Evolutionary conservation across 2,888 invertebrate genomes (phyloP).

Genomic region (Unio pictorum): DNA sequence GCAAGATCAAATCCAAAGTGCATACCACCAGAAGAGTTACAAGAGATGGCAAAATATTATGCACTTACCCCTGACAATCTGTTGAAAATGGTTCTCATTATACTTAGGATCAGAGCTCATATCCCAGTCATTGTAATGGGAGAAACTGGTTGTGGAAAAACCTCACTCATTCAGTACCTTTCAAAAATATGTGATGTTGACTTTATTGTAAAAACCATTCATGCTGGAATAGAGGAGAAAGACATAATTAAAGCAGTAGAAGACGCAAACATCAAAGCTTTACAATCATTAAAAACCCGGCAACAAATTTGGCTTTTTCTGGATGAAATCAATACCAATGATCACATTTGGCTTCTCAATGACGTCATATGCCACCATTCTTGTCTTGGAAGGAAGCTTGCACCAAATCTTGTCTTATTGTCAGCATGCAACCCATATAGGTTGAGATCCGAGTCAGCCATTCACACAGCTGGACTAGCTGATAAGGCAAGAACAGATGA

Average conservation of each 20-base stretch:
- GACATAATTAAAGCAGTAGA: constrained; percentile 24
- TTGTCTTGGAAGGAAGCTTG: constrained; percentile 26
- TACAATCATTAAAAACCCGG: neutral
- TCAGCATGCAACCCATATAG: constrained; percentile 56
- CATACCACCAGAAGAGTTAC: constrained; percentile 6
- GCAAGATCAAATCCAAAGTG: constrained; percentile 22
- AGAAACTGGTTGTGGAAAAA: constrained; percentile 61
- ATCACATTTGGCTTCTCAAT: constrained; percentile 41
- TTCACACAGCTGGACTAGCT: constrained; percentile 42
- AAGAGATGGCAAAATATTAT: constrained; percentile 26
- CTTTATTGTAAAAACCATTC: constrained; percentile 44
- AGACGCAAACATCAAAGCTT: constrained; percentile 18
- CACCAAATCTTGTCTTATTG: constrained; percentile 43
- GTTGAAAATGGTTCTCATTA: constrained; percentile 53
- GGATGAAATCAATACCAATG: constrained; percentile 55
- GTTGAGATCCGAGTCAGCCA: constrained; percentile 26
- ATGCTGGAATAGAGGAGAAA: constrained; percentile 42
- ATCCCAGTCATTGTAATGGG: constrained; percentile 56
- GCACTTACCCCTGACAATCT: constrained; percentile 54
- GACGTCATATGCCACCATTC: constrained; percentile 41
- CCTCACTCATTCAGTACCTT: constrained; percentile 47
- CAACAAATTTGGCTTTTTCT: constrained; percentile 44
- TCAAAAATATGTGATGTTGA: constrained; percentile 38
- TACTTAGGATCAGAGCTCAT: constrained; percentile 37
- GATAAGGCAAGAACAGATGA: constrained; percentile 45